Conservation (phyloP, 2,888 invertebrate species). For the Drosophila nigricruria region DNA sequence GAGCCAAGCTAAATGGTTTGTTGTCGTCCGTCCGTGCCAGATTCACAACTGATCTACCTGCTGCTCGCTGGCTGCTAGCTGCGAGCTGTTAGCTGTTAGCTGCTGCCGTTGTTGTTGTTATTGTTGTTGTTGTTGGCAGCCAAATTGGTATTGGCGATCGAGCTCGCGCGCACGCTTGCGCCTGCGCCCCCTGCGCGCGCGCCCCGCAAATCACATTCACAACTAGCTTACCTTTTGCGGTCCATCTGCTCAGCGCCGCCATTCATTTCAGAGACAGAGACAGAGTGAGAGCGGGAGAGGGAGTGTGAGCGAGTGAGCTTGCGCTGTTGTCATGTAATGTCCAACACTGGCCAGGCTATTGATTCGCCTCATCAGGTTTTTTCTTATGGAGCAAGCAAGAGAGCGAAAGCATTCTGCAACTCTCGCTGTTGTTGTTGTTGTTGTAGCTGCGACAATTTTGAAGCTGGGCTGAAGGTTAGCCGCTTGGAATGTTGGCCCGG, state of each 20-base stretch:
- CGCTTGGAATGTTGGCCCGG: conserved; percentile 72
- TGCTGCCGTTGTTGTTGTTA: conserved; percentile 42
- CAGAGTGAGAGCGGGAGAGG: background rate
- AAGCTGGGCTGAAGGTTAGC: conserved; percentile 72
- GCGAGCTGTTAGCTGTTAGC: conserved; percentile 52
- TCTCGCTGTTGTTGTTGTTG: conserved; percentile 24
- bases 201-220: conserved; percentile 49
- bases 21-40: conserved; percentile 83
- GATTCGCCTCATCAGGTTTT: conserved; percentile 57
- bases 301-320: conserved; percentile 2
- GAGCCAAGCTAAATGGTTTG: conserved; percentile 74
- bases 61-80: conserved; percentile 58
- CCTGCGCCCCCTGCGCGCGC: conserved; percentile 7
- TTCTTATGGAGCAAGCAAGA: conserved; percentile 19
- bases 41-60: conserved; percentile 86
- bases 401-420: conserved; percentile 33
- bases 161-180: conserved; percentile 40
- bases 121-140: conserved; percentile 52
- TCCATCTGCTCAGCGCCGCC: conserved; percentile 70
- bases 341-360: conserved; percentile 47
- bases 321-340: conserved; percentile 38
- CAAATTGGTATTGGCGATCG: conserved; percentile 70
- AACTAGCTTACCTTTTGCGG: conserved; percentile 66
- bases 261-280: conserved; percentile 33
- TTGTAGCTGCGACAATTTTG: conserved; percentile 63